Evolutionary conservation across 2,888 invertebrate genomes (phyloP).

Genomic region (Tethea ocularis): DNA sequence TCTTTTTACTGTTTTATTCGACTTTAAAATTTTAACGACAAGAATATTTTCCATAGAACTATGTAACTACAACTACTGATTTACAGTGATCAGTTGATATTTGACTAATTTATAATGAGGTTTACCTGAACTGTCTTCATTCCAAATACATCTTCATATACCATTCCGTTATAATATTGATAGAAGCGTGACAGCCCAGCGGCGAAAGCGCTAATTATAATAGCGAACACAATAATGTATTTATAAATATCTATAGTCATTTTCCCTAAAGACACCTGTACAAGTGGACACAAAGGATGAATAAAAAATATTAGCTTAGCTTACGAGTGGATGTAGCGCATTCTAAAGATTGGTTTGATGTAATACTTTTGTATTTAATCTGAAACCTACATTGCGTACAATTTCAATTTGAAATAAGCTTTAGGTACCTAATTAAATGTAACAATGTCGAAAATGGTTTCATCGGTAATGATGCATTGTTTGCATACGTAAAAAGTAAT

Average conservation of each 20-base stretch:
- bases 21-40: too few species aligned
- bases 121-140: slow-evolving; percentile 78
- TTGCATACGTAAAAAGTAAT: too few species aligned
- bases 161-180: slow-evolving; percentile 87
- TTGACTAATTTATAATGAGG: background rate
- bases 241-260: slow-evolving; percentile 87
- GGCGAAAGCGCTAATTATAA: slow-evolving; percentile 84
- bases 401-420: too few species aligned
- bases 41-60: background rate
- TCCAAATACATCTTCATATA: slow-evolving; percentile 82
- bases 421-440: too few species aligned
- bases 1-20: too few species aligned
- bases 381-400: too few species aligned
- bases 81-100: background rate
- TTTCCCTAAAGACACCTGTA: slow-evolving; percentile 86
- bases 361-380: too few species aligned
- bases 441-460: too few species aligned
- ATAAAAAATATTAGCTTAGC: slow-evolving; percentile 13
- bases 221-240: slow-evolving; percentile 84
- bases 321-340: background rate
- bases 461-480: too few species aligned
- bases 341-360: too few species aligned
- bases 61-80: background rate
- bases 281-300: slow-evolving; percentile 11
- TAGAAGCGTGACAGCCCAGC: slow-evolving; percentile 85